phyloP scores from a whole-genome alignment of 2,888 invertebrate genomes.

The Microctonus hyperodae region DNA sequence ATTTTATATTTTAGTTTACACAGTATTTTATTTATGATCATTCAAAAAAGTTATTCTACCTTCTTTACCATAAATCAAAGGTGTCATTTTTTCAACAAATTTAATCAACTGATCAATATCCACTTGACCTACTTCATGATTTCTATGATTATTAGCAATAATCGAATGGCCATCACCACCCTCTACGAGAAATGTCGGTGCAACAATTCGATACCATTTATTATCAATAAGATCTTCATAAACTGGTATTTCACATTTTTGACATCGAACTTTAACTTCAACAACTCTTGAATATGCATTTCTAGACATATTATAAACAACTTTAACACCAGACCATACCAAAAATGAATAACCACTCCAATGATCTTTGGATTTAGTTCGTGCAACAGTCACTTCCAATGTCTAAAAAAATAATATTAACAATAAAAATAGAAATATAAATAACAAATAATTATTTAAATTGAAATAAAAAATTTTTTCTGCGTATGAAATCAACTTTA shows the following conservation, averaged over 20 bases:
- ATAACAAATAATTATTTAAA: not conserved
- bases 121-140: constrained; percentile 63
- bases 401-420: constrained; percentile 37
- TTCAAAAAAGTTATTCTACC: constrained; percentile 63
- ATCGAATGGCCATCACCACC: constrained; percentile 77
- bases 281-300: constrained; percentile 36
- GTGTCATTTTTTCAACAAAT: constrained; percentile 65
- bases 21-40: not conserved
- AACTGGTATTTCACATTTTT: constrained; percentile 70
- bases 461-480: not conserved
- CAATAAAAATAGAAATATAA: not conserved
- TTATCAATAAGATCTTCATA: constrained; percentile 69
- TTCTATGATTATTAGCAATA: constrained; percentile 65
- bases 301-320: constrained; percentile 44
- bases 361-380: constrained; percentile 20
- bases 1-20: no score
- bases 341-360: constrained; percentile 37
- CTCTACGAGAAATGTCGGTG: constrained; percentile 61
- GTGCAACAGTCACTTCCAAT: constrained; percentile 42
- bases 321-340: constrained; percentile 53
- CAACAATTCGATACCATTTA: constrained; percentile 70
- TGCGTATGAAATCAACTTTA: constrained; percentile 44
- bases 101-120: constrained; percentile 68
- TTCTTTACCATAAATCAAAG: constrained; percentile 66
- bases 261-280: constrained; percentile 64